phyloP scores from a whole-genome alignment of 2,888 invertebrate genomes.

The Drosophila yooni region DNA sequence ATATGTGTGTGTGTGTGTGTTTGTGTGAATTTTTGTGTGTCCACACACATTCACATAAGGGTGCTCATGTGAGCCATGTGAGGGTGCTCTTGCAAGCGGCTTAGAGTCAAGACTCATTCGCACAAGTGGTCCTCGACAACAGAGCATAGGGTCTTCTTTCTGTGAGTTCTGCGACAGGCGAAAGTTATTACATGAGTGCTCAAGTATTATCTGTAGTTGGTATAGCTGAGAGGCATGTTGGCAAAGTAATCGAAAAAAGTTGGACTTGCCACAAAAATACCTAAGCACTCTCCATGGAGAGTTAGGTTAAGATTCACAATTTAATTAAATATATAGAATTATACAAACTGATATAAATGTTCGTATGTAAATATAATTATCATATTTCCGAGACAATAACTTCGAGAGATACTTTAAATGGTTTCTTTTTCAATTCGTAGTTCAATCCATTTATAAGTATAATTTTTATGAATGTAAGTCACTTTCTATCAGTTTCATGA shows the following conservation, averaged over 20 bases:
- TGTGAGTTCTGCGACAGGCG: neutral
- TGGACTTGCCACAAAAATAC: neutral
- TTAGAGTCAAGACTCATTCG: conserved; percentile 23
- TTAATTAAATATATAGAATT: neutral
- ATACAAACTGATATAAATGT: too few relatives aligned
- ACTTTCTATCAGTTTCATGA: neutral
- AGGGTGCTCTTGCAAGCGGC: conserved; percentile 32
- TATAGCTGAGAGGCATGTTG: neutral
- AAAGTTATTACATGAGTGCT: neutral
- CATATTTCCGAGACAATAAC: neutral
- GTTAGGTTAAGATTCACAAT: neutral
- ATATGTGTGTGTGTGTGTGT: neutral
- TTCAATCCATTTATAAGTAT: neutral
- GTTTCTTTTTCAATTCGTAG: neutral
- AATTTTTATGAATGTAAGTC: neutral
- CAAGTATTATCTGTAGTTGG: neutral
- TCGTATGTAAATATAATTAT: neutral
- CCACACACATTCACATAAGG: too few relatives aligned
- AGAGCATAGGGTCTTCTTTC: neutral
- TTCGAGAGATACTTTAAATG: too few relatives aligned
- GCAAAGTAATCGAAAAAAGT: neutral
- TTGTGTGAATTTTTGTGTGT: conserved; percentile 35
- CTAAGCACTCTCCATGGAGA: neutral
- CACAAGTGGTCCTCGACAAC: neutral
- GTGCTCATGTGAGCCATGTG: too few relatives aligned